phyloP scores from a whole-genome alignment of 2,113 vertebrate species.

The Cavia aperea region DNA sequence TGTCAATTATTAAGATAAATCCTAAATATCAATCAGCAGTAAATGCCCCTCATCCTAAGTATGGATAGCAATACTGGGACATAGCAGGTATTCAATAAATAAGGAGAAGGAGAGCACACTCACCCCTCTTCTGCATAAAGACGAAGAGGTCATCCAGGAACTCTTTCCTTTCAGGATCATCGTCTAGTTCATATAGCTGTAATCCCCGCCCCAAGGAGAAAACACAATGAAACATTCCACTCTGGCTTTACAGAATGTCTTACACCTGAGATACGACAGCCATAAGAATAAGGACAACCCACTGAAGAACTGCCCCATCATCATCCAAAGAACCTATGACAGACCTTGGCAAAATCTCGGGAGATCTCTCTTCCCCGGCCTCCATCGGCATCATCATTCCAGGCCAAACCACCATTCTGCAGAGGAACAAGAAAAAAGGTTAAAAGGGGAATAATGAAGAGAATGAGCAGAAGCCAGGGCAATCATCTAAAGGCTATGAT shows the following conservation, averaged over 20 bases:
- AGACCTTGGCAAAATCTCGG: constrained; percentile 94
- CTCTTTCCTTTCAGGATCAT: constrained; percentile 90
- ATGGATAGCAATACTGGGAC: not conserved
- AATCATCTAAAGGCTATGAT: not conserved
- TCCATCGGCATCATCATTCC: constrained; percentile 87
- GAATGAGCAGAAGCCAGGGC: not conserved
- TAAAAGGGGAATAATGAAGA: not conserved
- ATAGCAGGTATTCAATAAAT: not conserved
- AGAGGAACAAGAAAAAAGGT: constrained; percentile 38
- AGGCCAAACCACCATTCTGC: constrained; percentile 83
- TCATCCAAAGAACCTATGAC: constrained; percentile 46
- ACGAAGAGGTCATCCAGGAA: constrained; percentile 96
- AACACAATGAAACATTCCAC: constrained; percentile 38
- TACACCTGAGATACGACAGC: not conserved
- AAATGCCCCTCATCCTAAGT: not conserved
- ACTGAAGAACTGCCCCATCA: not conserved
- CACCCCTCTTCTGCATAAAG: constrained; percentile 99
- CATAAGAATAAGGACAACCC: not conserved
- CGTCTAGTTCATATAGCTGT: constrained; percentile 95
- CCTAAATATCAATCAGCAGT: not conserved
- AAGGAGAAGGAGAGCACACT: constrained; percentile 55
- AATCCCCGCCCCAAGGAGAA: constrained; percentile 23
- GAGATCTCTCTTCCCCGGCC: constrained; percentile 88
- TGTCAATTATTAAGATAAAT: not conserved
- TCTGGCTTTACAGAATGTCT: not conserved